These are phyloP conservation scores for Apodemia mormo DNA, from an alignment of 2,888 invertebrate species.

Conservation along the genomic window DNA sequence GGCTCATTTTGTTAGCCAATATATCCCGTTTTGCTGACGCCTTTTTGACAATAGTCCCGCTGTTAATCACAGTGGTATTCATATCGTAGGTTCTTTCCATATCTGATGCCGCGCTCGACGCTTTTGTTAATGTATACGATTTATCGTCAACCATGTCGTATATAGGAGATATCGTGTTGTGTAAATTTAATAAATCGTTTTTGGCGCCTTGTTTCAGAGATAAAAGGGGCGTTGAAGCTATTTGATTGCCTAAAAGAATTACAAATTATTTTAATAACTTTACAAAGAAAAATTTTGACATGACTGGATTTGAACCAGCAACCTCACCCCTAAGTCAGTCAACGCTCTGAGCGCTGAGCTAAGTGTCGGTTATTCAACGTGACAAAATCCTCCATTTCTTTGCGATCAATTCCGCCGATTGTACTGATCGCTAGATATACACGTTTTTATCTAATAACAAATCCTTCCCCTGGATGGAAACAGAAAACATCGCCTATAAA, in stretches of 20 bases:
- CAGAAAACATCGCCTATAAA: too few species aligned
- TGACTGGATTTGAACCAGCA: too few species aligned
- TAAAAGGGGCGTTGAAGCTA: slow-evolving; percentile 69
- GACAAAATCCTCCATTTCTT: too few species aligned
- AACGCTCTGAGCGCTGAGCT: too few species aligned
- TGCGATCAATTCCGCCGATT: too few species aligned
- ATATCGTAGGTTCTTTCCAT: slow-evolving; percentile 55
- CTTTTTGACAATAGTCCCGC: slow-evolving; percentile 60
- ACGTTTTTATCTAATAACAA: too few species aligned
- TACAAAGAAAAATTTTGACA: too few species aligned
- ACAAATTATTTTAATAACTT: too few species aligned
- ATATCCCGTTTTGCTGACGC: slow-evolving; percentile 61
- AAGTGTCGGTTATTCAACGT: too few species aligned
- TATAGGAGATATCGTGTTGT: slow-evolving; percentile 72
- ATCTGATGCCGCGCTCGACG: slow-evolving; percentile 38
- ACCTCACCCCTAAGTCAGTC: too few species aligned
- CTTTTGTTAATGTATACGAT: slow-evolving; percentile 57
- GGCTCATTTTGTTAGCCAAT: slow-evolving; percentile 49
- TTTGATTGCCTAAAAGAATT: slow-evolving; percentile 51
- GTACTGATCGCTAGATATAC: too few species aligned
- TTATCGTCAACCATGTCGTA: slow-evolving; percentile 64
- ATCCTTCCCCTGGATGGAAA: too few species aligned
- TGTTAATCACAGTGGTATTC: slow-evolving; percentile 62
- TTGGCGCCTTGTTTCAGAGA: slow-evolving; percentile 49
- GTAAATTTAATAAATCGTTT: slow-evolving; percentile 57